Evolutionary conservation across 37 sponge, comb jelly and placozoan genomes (phyloP).

Genomic region (Cliona cf. orientalis): DNA sequence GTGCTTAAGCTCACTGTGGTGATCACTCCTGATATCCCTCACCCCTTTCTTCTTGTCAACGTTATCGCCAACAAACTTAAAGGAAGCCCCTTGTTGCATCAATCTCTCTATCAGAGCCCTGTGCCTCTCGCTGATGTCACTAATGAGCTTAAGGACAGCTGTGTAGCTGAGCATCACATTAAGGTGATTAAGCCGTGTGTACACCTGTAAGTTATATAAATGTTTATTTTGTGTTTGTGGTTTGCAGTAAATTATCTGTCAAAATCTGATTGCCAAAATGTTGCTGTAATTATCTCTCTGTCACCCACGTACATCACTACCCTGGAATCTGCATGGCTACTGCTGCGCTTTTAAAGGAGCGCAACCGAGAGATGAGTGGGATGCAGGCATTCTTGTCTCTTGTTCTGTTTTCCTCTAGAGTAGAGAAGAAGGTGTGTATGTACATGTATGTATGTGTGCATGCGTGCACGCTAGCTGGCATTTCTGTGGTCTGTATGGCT

Average conservation of each 20-base stretch:
- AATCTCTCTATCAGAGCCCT: not conserved
- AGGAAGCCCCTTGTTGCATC: slow-evolving; percentile 1
- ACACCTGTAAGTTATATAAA: slow-evolving; percentile 11
- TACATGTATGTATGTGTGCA: not conserved
- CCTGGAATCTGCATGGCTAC: slow-evolving; percentile 18
- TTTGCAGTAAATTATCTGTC: too few relatives aligned
- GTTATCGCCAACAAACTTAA: slow-evolving; percentile 37
- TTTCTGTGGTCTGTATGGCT: slow-evolving; percentile 25
- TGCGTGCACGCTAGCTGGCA: not conserved
- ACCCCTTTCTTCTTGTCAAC: slow-evolving; percentile 24
- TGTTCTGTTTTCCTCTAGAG: too few relatives aligned
- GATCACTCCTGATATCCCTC: slow-evolving; percentile 37
- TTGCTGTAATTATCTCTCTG: too few relatives aligned
- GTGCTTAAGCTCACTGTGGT: slow-evolving; percentile 12
- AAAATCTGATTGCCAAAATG: too few relatives aligned
- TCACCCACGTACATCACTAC: too few relatives aligned
- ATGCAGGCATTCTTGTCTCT: not conserved
- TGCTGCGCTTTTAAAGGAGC: too few relatives aligned
- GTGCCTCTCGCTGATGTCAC: slow-evolving; percentile 11
- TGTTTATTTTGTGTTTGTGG: too few relatives aligned
- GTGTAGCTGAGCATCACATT: slow-evolving; percentile 29
- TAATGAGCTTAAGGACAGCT: slow-evolving; percentile 1
- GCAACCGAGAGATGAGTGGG: too few relatives aligned
- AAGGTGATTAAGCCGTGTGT: slow-evolving; percentile 21
- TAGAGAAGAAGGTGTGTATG: too few relatives aligned